A percentile compares a stretch with the other conserved stretches of the same genome.
Evolutionary conservation across 2,888 invertebrate species (phyloP).

Genomic region (Eupithecia centaureata): DNA sequence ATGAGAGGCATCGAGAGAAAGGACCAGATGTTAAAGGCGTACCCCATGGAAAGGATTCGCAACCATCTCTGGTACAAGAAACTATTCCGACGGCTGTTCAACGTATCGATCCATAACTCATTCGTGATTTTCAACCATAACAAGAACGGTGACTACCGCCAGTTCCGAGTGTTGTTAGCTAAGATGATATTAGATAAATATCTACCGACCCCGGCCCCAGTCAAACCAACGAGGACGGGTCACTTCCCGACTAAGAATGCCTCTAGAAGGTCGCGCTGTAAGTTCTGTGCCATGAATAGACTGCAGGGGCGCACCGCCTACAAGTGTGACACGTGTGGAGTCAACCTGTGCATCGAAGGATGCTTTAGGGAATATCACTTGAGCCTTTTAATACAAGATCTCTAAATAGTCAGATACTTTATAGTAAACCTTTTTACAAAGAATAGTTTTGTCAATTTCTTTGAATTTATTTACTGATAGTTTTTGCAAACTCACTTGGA

Average conservation of each 20-base stretch:
- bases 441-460: too few species aligned
- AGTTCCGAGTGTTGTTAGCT: background rate
- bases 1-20: background rate
- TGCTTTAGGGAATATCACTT: background rate
- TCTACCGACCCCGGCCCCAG: too few species aligned
- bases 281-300: background rate
- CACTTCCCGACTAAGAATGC: too few species aligned
- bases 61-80: background rate
- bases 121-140: background rate
- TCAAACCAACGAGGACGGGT: too few species aligned
- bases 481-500: too few species aligned
- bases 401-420: too few species aligned
- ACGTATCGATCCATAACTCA: background rate
- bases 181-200: too few species aligned
- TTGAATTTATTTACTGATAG: too few species aligned
- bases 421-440: too few species aligned
- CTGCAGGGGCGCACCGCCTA: background rate
- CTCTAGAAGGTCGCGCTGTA: background rate
- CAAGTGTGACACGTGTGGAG: background rate
- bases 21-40: background rate
- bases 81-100: background rate
- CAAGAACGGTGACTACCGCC: background rate
- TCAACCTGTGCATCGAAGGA: background rate
- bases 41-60: background rate
- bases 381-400: too few species aligned